A percentile compares a stretch with the other conserved stretches of the same genome.
Conservation (phyloP, 2,888 invertebrate species). For the Stratiomys singularior region DNA sequence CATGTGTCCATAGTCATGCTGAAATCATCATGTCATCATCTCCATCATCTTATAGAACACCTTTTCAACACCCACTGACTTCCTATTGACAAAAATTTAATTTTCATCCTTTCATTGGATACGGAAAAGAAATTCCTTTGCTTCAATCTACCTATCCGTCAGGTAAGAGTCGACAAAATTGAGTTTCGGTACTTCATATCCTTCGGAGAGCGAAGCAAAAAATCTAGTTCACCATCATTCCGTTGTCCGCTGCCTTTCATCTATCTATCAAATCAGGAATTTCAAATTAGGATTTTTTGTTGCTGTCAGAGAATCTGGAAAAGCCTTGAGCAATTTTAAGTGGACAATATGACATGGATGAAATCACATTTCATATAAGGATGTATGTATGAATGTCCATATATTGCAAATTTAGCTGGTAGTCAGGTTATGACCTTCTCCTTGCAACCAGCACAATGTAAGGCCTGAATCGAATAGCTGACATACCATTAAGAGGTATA, state of each 20-base stretch:
- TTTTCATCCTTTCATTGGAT: not conserved
- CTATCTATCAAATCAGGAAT: constrained; percentile 40
- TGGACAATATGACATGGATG: constrained; percentile 34
- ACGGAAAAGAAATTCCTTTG: not conserved
- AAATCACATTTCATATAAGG: constrained; percentile 18
- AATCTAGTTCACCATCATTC: constrained; percentile 1
- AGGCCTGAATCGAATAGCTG: not conserved
- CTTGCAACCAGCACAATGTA: not conserved
- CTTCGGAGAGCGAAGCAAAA: not conserved
- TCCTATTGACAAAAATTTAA: not conserved
- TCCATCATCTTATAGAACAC: not conserved
- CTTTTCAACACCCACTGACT: not conserved
- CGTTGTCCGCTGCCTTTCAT: not conserved
- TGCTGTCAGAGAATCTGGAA: not conserved
- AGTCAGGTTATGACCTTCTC: not conserved
- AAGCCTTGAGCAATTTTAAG: constrained; percentile 8
- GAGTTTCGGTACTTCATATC: not conserved
- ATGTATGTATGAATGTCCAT: not conserved
- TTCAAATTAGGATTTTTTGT: constrained; percentile 31
- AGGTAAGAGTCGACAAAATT: not conserved
- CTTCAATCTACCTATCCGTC: not conserved
- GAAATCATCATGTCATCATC: not conserved
- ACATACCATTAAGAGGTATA: constrained; percentile 15
- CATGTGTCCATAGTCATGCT: not conserved
- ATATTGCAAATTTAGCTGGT: not conserved